Evolutionary conservation across 1,140 invertebrate genomes (phyloP), one percentile per base, ranked within the genome.

Genomic region (Zaprionus camerounensis): DNA sequence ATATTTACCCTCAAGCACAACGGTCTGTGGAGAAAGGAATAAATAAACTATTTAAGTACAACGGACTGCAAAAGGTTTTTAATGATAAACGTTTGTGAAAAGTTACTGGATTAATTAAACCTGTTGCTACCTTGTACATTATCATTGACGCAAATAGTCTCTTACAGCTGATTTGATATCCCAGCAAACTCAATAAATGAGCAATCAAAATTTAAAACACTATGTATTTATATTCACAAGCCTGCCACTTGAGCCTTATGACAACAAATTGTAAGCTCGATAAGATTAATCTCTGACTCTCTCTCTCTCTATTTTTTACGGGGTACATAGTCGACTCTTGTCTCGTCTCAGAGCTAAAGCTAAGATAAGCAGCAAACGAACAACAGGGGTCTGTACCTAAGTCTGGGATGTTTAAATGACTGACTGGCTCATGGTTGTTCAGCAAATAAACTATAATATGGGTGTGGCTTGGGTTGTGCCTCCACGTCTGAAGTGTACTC

Each of bases 1-100:
- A 93, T 99, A 99, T 95, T 99, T 92, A 62, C 91, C 91, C 64
- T 92, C 91, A 68, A 92, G 81, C 51, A 92, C 91, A 75, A 92
- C 91, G 67, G 85, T 92, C 91, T 92, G 66, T 58, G 62, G 20
- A 31, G 1, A n/a, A 31, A 62, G 5, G 49, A 61, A 34, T 34
- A 11, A 31, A 58, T 24, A 3, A 55, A 12, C 53, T 13, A 62
- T 55, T 58, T 59, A 51, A 41, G n/a, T 46, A 22, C 9, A 46
- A 38, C 3, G 36, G 31, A 9, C 6, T 15, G 15, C 38, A 41
- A n/a, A 3, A 6, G 44, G 17, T 41, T 31, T 61, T 53, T 46
- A 59, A 41, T 15, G 51, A 31, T 13, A 26, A 51, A 28, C 7
- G 22, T 26, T 24, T 12, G 41, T 4, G 12, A 13, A 63, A 20